Evolutionary conservation across 2,888 invertebrate species (phyloP).

Genomic region (Synergus gifuensis): DNA sequence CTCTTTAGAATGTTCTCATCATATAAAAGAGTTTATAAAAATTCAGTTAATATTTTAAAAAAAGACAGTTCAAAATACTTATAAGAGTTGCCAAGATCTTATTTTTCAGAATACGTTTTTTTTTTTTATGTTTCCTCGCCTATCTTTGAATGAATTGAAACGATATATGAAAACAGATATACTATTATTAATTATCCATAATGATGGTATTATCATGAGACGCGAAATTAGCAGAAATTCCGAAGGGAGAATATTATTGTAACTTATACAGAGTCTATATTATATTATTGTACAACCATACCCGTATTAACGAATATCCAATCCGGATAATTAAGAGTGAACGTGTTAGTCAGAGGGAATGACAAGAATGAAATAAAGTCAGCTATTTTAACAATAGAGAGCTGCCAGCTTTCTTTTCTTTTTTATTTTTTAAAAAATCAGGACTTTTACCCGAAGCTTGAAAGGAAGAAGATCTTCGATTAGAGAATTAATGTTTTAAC

Average conservation of each 20-base stretch:
- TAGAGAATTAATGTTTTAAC: not conserved
- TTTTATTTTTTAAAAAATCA: not conserved
- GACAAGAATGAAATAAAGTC: slow-evolving; percentile 37
- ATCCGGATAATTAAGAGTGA: slow-evolving; percentile 20
- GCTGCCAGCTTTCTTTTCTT: slow-evolving; percentile 27
- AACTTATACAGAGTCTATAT: slow-evolving; percentile 76
- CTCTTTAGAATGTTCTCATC: not conserved
- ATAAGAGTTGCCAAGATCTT: not conserved
- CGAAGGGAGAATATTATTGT: slow-evolving; percentile 69
- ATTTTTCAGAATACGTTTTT: not conserved
- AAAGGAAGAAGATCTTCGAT: not conserved
- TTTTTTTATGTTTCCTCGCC: not conserved
- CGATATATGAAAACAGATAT: slow-evolving; percentile 60
- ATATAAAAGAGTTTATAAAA: no score
- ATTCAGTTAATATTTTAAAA: no score
- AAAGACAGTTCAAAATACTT: not conserved
- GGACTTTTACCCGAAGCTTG: not conserved
- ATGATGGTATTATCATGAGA: slow-evolving; percentile 57
- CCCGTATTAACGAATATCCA: slow-evolving; percentile 67
- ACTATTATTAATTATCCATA: slow-evolving; percentile 63
- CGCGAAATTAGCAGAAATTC: slow-evolving; percentile 45
- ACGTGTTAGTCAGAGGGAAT: slow-evolving; percentile 19
- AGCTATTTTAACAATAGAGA: slow-evolving; percentile 25
- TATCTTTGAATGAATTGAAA: not conserved
- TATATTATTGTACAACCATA: slow-evolving; percentile 72